Percentiles rank a stretch among this genome's conserved stretches.
phyloP scores from a whole-genome alignment of 2,113 vertebrate species.

The Cavia porcellus region DNA sequence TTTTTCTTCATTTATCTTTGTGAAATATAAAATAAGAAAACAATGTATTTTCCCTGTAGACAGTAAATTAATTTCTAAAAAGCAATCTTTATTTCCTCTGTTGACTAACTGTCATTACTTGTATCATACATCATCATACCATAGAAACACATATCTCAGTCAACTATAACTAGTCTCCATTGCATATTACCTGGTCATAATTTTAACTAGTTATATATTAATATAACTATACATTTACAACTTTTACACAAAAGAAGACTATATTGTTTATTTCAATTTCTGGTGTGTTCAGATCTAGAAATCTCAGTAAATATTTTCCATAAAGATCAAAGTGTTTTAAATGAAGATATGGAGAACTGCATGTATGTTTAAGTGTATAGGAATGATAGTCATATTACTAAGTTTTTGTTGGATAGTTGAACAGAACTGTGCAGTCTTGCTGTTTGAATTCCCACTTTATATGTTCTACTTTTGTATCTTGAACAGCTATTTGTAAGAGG shows the following conservation, averaged over 20 bases:
- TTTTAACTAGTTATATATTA: not conserved
- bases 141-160: not conserved
- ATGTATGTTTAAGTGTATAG: no score
- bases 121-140: not conserved
- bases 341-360: no score
- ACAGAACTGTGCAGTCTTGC: no score
- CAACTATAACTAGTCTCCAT: not conserved
- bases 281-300: not conserved
- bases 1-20: slow-evolving; percentile 14
- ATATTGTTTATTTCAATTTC: not conserved
- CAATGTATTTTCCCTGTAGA: not conserved
- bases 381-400: no score
- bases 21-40: not conserved
- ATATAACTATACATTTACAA: not conserved
- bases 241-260: not conserved
- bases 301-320: not conserved
- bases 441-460: no score
- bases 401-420: no score
- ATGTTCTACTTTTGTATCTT: no score
- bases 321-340: not conserved
- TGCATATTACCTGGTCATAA: not conserved
- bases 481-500: no score
- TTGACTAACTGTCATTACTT: not conserved
- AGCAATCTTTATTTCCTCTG: not conserved
- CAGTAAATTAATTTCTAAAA: slow-evolving; percentile 41